These are phyloP conservation scores for Lipotes vexillifer DNA, from an alignment of 2,113 vertebrate genomes.

Conservation along the genomic window DNA sequence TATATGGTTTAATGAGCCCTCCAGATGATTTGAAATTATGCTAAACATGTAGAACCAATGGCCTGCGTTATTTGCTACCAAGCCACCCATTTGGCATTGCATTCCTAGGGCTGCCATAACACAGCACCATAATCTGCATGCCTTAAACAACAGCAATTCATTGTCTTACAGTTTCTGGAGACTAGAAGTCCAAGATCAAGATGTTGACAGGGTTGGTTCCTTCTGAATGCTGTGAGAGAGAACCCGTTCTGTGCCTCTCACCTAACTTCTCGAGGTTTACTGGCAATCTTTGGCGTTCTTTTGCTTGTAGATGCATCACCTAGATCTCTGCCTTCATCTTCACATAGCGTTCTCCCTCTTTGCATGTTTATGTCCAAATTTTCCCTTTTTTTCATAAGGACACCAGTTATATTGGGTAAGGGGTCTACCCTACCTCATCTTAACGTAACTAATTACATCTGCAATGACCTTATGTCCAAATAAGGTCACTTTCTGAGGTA, in stretches of 20 bases:
- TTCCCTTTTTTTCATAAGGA: neutral
- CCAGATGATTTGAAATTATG: neutral
- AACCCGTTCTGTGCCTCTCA: neutral
- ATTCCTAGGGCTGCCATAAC: too few relatives aligned
- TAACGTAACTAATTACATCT: neutral
- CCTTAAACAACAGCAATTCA: neutral
- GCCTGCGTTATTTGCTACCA: neutral
- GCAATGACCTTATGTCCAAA: neutral
- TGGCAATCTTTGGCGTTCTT: neutral
- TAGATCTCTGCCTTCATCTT: neutral
- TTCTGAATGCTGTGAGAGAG: neutral
- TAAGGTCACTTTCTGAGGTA: neutral
- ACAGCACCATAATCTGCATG: neutral
- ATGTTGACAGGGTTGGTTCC: neutral
- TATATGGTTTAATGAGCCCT: neutral
- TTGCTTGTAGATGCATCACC: neutral
- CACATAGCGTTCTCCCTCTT: neutral
- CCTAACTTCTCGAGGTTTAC: neutral
- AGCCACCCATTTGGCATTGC: neutral
- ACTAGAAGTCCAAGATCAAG: neutral
- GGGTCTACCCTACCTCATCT: neutral
- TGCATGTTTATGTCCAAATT: neutral
- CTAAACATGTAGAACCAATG: neutral
- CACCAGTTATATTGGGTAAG: neutral
- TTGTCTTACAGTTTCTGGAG: neutral